Conservation (phyloP, 2,113 vertebrate genomes). For the Odocoileus virginianus region DNA sequence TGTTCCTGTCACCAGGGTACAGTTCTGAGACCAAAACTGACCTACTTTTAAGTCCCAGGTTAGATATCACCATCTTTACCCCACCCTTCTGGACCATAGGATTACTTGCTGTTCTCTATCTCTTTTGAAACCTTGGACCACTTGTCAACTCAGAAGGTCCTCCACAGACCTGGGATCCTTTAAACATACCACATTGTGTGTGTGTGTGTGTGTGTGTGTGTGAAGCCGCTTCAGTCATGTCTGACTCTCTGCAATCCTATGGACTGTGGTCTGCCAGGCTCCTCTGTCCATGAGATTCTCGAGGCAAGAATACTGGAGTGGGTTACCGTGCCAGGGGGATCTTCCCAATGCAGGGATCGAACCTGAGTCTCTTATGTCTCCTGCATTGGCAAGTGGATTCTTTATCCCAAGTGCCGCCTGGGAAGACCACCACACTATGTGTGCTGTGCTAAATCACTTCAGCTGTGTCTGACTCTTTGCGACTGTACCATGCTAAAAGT, state of each 20-base stretch:
- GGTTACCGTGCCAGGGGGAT: neutral
- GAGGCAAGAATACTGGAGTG: neutral
- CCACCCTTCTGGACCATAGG: neutral
- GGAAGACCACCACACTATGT: neutral
- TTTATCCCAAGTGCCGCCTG: neutral
- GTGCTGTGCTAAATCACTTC: neutral
- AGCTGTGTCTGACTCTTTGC: neutral
- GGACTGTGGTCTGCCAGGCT: neutral
- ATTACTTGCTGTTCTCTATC: neutral
- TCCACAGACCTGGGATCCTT: neutral
- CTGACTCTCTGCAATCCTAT: neutral
- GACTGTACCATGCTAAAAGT: neutral
- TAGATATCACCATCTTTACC: neutral
- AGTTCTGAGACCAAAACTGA: neutral
- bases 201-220: neutral
- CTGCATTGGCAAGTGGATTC: neutral
- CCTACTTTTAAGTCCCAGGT: neutral
- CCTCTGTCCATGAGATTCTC: neutral
- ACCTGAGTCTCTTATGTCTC: neutral
- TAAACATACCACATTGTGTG: neutral
- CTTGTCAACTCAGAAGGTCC: neutral
- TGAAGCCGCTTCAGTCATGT: neutral
- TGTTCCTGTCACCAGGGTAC: neutral
- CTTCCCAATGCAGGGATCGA: neutral
- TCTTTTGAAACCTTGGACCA: neutral